A percentile compares a stretch with the other conserved stretches of the same genome.
phyloP scores from a whole-genome alignment of 2,797 vertebrate species.

The Rhinichthys osculus region DNA sequence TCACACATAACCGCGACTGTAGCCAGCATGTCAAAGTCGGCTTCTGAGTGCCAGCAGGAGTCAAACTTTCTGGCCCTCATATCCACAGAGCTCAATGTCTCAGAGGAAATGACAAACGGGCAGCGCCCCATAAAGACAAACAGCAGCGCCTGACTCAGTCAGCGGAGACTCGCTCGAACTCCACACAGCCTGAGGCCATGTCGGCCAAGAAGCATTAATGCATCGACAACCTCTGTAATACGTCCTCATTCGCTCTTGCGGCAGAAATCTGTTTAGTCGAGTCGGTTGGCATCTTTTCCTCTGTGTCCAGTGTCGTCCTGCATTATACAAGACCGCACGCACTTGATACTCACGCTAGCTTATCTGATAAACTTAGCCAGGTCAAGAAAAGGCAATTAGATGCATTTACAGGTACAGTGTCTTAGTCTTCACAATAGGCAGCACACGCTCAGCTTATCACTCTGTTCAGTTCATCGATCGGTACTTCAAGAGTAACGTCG shows the following conservation, averaged over 20 bases:
- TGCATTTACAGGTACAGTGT: background rate
- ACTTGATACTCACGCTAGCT: constrained; percentile 9
- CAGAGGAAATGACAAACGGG: constrained; percentile 43
- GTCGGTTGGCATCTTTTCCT: constrained; percentile 2
- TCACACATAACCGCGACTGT: constrained; percentile 53
- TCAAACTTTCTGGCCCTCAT: constrained; percentile 39
- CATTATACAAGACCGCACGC: constrained; percentile 29
- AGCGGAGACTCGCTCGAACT: constrained; percentile 3
- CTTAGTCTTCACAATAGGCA: constrained; percentile 10
- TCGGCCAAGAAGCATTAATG: constrained; percentile 36
- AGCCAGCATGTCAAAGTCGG: constrained; percentile 53
- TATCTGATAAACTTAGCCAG: constrained; percentile 31
- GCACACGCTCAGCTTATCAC: background rate
- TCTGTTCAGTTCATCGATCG: background rate
- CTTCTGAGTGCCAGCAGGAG: constrained; percentile 37
- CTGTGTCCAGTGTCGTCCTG: constrained; percentile 5
- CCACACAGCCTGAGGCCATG: constrained; percentile 27
- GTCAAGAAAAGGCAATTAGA: constrained; percentile 36
- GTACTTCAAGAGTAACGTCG: background rate
- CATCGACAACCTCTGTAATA: constrained; percentile 22
- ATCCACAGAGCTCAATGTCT: constrained; percentile 37
- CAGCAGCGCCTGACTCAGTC: constrained; percentile 13
- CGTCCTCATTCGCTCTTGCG: constrained; percentile 33
- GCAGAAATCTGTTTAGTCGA: constrained; percentile 26
- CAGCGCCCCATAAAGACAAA: constrained; percentile 21